These are phyloP conservation scores for Synanceia verrucosa DNA, from an alignment of 2,797 vertebrate genomes.

Conservation along the genomic window DNA sequence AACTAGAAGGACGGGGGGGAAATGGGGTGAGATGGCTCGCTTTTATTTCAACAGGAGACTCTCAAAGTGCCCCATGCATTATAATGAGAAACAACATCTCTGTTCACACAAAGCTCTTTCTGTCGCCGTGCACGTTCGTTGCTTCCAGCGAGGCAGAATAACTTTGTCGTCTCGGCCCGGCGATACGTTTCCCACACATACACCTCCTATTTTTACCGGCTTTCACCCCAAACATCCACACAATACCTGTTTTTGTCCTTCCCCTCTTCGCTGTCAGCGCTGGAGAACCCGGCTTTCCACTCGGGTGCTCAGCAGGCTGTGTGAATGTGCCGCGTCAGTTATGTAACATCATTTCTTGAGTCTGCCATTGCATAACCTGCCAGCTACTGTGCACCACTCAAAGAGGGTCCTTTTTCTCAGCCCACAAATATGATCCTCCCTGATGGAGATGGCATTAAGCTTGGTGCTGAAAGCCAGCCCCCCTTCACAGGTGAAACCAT, in stretches of 20 bases:
- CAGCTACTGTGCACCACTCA: constrained; percentile 50
- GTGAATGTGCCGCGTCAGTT: constrained; percentile 72
- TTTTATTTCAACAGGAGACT: constrained; percentile 65
- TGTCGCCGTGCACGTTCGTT: constrained; percentile 50
- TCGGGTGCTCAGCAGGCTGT: constrained; percentile 63
- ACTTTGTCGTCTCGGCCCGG: constrained; percentile 42
- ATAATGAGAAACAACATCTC: constrained; percentile 75
- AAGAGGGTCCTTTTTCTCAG: constrained; percentile 50
- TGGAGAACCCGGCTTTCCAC: constrained; percentile 68
- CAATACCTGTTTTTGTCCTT: constrained; percentile 31
- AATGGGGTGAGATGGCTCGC: constrained; percentile 41
- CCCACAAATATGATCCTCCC: constrained; percentile 69
- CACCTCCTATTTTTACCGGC: constrained; percentile 24
- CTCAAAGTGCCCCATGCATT: constrained; percentile 72
- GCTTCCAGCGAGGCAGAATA: constrained; percentile 37
- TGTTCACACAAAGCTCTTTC: constrained; percentile 67
- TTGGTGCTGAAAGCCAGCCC: constrained; percentile 44
- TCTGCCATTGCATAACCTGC: constrained; percentile 70
- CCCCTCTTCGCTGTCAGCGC: constrained; percentile 17
- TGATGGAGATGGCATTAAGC: constrained; percentile 63
- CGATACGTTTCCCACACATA: constrained; percentile 70
- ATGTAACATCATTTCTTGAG: constrained; percentile 79
- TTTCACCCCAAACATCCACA: constrained; percentile 49
- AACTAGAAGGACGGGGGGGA: constrained; percentile 16
- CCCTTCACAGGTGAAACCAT: constrained; percentile 49